These are phyloP conservation scores for Glyptemys insculpta DNA, from an alignment of 2,797 vertebrate genomes.

Conservation along the genomic window DNA sequence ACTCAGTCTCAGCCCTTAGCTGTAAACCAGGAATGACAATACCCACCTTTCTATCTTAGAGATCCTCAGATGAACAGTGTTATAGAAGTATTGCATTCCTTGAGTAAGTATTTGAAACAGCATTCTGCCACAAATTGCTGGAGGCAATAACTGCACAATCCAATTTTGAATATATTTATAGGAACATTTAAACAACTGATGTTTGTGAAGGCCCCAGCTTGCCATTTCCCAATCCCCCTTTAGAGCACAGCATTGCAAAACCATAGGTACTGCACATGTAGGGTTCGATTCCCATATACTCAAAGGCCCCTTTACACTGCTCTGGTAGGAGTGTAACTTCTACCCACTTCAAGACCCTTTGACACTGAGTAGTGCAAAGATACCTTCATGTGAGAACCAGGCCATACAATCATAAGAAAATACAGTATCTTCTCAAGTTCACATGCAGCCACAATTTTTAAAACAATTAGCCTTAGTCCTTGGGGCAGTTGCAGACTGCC, in stretches of 20 bases:
- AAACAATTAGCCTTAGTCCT: not conserved
- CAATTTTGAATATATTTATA: constrained; percentile 20
- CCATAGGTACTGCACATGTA: not conserved
- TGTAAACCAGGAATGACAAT: constrained; percentile 56
- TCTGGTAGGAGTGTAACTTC: not conserved
- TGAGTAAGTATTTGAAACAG: constrained; percentile 62
- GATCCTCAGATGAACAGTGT: constrained; percentile 45
- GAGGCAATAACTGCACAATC: constrained; percentile 40
- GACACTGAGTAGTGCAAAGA: not conserved
- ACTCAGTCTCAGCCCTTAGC: constrained; percentile 42
- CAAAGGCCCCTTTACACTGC: not conserved
- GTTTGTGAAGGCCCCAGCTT: constrained; percentile 11
- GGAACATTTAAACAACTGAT: constrained; percentile 11
- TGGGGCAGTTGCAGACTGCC: not conserved
- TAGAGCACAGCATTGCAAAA: not conserved
- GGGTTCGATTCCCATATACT: not conserved
- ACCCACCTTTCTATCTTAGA: constrained; percentile 50
- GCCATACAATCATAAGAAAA: not conserved
- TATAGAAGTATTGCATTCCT: constrained; percentile 39
- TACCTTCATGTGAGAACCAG: not conserved
- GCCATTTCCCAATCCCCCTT: not conserved
- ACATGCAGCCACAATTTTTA: not conserved
- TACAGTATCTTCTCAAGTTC: not conserved
- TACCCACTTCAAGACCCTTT: not conserved
- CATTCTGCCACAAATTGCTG: constrained; percentile 57